Evolutionary conservation across 2,888 invertebrate species (phyloP).

Genomic region (Gastracanthus pulcherrimus): DNA sequence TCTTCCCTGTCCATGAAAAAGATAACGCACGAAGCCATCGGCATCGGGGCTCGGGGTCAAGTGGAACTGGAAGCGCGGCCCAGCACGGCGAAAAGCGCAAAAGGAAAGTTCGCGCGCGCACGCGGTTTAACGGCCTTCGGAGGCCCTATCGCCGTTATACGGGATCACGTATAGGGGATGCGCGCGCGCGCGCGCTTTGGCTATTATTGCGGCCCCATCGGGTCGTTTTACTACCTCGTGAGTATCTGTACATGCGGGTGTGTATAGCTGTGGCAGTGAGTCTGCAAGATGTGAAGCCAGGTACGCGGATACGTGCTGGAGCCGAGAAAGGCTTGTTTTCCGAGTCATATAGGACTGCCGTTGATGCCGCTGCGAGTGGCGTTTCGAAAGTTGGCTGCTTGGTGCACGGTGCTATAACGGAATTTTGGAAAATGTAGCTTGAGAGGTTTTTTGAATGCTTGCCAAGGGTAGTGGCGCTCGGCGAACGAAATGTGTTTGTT

Average conservation of each 20-base stretch:
- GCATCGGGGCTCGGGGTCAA: background rate
- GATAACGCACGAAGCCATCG: conserved; percentile 32
- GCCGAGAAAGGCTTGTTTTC: too few relatives aligned
- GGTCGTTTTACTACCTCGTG: background rate
- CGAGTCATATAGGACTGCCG: too few relatives aligned
- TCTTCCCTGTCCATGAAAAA: conserved; percentile 9
- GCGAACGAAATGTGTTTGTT: background rate
- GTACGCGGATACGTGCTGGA: too few relatives aligned
- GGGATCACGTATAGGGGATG: conserved; percentile 22
- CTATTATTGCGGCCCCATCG: conserved; percentile 1
- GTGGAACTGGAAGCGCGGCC: background rate
- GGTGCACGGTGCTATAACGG: background rate
- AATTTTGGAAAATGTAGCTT: background rate
- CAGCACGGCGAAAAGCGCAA: background rate
- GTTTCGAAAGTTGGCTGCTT: background rate
- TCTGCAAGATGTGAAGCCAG: too few relatives aligned
- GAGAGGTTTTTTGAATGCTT: background rate
- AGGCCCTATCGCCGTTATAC: conserved; percentile 29
- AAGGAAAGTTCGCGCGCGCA: background rate
- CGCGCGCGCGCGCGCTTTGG: too few relatives aligned
- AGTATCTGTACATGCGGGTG: background rate
- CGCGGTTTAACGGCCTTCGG: conserved; percentile 18
- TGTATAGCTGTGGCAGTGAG: too few relatives aligned
- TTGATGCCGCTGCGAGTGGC: background rate
- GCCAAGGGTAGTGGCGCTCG: background rate